These are phyloP conservation scores for Neria commutata DNA, from an alignment of 2,888 invertebrate genomes.

Conservation along the genomic window DNA sequence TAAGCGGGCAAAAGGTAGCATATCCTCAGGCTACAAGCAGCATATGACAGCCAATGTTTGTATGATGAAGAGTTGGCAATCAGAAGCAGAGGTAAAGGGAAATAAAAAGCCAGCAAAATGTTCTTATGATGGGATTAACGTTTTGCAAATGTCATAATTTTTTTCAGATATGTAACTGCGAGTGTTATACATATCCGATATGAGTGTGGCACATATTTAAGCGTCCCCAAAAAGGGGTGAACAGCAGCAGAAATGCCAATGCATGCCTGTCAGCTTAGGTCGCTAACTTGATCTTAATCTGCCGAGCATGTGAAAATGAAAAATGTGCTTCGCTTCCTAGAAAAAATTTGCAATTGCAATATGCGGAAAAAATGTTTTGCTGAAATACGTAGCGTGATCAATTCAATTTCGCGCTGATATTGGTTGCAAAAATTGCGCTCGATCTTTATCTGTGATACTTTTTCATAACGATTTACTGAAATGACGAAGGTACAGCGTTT, in stretches of 20 bases:
- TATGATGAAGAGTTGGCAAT: constrained; percentile 34
- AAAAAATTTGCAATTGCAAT: no score
- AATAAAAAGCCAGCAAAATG: constrained; percentile 25
- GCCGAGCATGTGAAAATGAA: constrained; percentile 51
- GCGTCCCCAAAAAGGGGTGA: neutral
- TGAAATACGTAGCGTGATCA: no score
- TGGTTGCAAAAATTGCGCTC: neutral
- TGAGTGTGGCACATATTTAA: neutral
- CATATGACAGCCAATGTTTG: no score
- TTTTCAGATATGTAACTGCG: neutral
- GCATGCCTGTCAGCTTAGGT: constrained; percentile 43
- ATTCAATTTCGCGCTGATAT: neutral
- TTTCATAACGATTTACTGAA: neutral
- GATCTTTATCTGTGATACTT: constrained; percentile 4
- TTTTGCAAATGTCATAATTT: constrained; percentile 40
- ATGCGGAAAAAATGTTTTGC: no score
- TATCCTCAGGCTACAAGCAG: no score
- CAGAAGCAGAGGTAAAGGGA: constrained; percentile 25
- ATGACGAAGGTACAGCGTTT: neutral
- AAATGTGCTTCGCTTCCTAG: no score
- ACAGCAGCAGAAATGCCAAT: constrained; percentile 33
- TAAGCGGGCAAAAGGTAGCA: constrained; percentile 20
- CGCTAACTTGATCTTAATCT: constrained; percentile 52
- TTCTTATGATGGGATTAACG: constrained; percentile 47
- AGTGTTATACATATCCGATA: neutral